These are phyloP conservation scores for Oncorhynchus mykiss DNA, from an alignment of 2,113 vertebrate species.

Conservation along the genomic window DNA sequence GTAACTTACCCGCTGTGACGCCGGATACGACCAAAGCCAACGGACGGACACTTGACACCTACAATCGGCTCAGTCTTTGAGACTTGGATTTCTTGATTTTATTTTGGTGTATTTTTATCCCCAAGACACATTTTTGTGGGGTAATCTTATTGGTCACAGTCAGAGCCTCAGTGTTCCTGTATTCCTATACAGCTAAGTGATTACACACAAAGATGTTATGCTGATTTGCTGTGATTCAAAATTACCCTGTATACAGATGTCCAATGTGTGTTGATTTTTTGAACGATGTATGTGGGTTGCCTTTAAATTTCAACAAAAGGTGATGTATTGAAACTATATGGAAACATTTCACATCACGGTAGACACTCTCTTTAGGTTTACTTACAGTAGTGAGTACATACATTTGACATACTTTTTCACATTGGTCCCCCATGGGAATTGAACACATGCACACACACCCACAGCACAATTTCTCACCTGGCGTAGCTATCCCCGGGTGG, in stretches of 20 bases:
- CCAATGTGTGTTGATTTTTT: background rate
- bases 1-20: background rate
- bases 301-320: background rate
- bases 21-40: background rate
- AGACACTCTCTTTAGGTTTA: background rate
- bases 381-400: too few species aligned
- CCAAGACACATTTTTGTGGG: background rate
- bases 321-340: background rate
- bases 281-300: background rate
- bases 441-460: slow-evolving; percentile 1
- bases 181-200: background rate
- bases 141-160: background rate
- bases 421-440: too few species aligned
- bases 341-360: background rate
- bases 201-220: background rate
- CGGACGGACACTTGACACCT: background rate
- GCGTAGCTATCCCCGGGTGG: slow-evolving; percentile 82
- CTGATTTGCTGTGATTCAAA: background rate
- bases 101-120: background rate
- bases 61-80: background rate
- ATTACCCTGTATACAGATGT: background rate
- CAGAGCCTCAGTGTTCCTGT: background rate
- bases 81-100: background rate
- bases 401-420: too few species aligned
- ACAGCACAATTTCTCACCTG: slow-evolving; percentile 70